Evolutionary conservation across 2,797 vertebrate genomes (phyloP), one percentile per base, ranked within the genome.

Genomic region (Clamator glandarius): DNA sequence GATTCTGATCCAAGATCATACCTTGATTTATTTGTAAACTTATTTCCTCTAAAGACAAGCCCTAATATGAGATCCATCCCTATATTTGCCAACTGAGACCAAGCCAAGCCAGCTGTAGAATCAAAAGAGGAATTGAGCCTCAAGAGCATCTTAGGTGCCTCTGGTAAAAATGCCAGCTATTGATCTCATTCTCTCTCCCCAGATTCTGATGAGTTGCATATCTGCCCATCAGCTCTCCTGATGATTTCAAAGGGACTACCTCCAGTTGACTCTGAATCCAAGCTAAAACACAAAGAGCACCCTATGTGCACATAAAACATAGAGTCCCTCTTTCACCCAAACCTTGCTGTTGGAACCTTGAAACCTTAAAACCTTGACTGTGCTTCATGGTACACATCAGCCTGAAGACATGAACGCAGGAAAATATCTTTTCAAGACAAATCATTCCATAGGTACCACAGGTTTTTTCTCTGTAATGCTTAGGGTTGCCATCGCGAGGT

Each of bases 41-140:
- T 7, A 63, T 84, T 79, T 87, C 54, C 48, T 79, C 31, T 64
- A 79, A 92, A 91, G 81, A 42, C 59, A 55, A 93, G 52, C 17
- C 39, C 51, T 72, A 84, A 15, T 36, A 77, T 20, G 44, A 91
- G 61, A 80, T 52, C 48, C 55, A 62, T 79, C 46, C 59, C 24
- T 66, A 2, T 7, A 21, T 90, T 94, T 93, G 90, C 68, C 59
- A 89, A 61, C 25, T 50, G 87, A 93, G 84, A 87, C 48, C 28
- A 79, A 82, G 81, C 78, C 86, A 92, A 92, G 67, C 20, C 91
- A 93, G 87, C 87, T 95, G 89, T 72, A 96, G 63, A 74, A 63
- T 36, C 67, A 59, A 70, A 90, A 91, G 90, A 84, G 62, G 73
- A 92, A 84, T 81, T 73, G 62, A 84, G n/a, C 36, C 55, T 88